Base-by-base conservation (phyloP, 2,113 vertebrate genomes). In the Siniperca knerii region DNA sequence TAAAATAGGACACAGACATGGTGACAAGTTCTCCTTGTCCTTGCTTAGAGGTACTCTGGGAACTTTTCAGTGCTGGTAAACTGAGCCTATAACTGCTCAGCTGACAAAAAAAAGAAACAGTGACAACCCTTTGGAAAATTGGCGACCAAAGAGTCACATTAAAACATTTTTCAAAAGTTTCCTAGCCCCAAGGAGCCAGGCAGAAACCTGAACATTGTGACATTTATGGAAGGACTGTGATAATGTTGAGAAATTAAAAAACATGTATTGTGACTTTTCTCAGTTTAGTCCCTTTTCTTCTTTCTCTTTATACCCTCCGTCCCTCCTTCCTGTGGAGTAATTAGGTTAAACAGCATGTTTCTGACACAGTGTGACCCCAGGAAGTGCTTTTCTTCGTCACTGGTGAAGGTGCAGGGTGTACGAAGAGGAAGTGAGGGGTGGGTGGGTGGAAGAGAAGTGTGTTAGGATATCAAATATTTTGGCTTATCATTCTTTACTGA, bases 361-460 rank as follows among this genome's bases (percentile, higher is more conserved):
- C 4, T 89, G 89, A 88, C 79, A 72, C 55, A 0, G 57, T 6
- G 40, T 83, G 91, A 91, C 90, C 89, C 42, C 83, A 91, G 90
- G 88, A 93, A 91, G 74, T 64, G 71, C 52, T 25, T 70, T 85
- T 80, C 76, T 83, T 37, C 40, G 37, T 88, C 82, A 78, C 23
- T 64, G n/a, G 29, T 40, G 78, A 54, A 81, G 77, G 75, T 21
- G 67, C 11, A 42, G 60, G 82, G 42, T 13, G 81, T 72, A 33
- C 18, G 29, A 37, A 42, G 66, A 85, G 89, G 89, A 90, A 85
- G 83, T 25, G 71, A 37, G 48, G 18, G 68, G 71, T 15, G 20
- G 48, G 40, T 37, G 76, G 55, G n/a, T 7, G 40, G 42, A 50
- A 48, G 54, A 58, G 25, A 23, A 79, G 65, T 6, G 46, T 12